phyloP scores from a whole-genome alignment of 2,888 invertebrate species.

The Scaptomyza reducta region DNA sequence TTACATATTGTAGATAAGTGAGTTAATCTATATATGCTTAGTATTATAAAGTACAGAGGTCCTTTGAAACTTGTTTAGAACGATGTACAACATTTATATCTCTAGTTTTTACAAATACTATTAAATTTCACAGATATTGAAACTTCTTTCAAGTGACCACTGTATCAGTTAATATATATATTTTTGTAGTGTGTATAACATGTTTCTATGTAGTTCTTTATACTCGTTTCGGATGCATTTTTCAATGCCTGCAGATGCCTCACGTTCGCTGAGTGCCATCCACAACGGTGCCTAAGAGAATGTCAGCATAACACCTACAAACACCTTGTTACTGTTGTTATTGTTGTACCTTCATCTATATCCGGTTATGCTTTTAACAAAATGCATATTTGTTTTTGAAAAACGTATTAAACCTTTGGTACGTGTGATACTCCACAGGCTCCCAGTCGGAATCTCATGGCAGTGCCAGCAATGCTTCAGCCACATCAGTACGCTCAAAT shows the following conservation, averaged over 20 bases:
- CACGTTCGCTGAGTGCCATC: slow-evolving; percentile 17
- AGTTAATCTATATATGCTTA: slow-evolving; percentile 5
- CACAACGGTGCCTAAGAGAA: slow-evolving; percentile 11
- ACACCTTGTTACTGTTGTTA: slow-evolving; percentile 12
- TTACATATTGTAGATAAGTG: slow-evolving; percentile 23
- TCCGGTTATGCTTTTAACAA: slow-evolving; percentile 5
- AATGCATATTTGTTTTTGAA: neutral
- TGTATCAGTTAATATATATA: neutral
- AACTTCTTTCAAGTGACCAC: neutral
- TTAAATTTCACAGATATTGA: too few relatives aligned
- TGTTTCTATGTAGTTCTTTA: slow-evolving; percentile 42
- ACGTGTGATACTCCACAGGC: slow-evolving; percentile 38
- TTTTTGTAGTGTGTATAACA: slow-evolving; percentile 6
- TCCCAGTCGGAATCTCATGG: slow-evolving; percentile 87
- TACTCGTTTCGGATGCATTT: slow-evolving; percentile 25
- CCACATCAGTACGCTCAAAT: slow-evolving; percentile 88
- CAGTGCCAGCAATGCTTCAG: slow-evolving; percentile 91
- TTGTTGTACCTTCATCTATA: slow-evolving; percentile 11
- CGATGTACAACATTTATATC: too few relatives aligned
- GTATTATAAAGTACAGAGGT: neutral
- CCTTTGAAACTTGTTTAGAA: too few relatives aligned
- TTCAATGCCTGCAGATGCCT: slow-evolving; percentile 21
- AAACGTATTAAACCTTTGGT: slow-evolving; percentile 9
- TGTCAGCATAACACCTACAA: slow-evolving; percentile 1
- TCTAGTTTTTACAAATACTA: too few relatives aligned